Evolutionary conservation across 2,888 invertebrate genomes (phyloP).

Genomic region (Carterocephalus palaemon): DNA sequence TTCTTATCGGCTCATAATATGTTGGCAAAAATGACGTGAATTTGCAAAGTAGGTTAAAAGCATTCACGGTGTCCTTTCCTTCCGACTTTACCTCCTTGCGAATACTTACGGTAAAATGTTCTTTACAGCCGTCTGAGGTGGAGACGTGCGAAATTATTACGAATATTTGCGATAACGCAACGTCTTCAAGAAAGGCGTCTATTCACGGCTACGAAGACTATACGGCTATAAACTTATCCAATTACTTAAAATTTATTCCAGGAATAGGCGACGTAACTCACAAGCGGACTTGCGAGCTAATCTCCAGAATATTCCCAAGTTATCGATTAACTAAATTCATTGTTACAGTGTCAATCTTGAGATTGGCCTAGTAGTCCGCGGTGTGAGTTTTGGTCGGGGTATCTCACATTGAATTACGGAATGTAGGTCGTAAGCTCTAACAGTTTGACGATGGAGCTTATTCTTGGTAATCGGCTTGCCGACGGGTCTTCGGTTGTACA

Average conservation of each 20-base stretch:
- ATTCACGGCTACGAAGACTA: slow-evolving; percentile 10
- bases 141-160: slow-evolving; percentile 53
- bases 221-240: slow-evolving; percentile 22
- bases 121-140: slow-evolving; percentile 43
- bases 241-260: slow-evolving; percentile 21
- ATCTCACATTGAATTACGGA: slow-evolving; percentile 36
- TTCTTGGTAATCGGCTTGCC: slow-evolving; percentile 48
- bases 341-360: slow-evolving; percentile 34
- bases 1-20: slow-evolving; percentile 11
- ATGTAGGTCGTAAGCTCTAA: slow-evolving; percentile 33
- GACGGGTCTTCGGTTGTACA: slow-evolving; percentile 50
- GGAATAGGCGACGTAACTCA: slow-evolving; percentile 8
- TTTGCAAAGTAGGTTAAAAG: slow-evolving; percentile 24
- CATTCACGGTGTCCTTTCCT: slow-evolving; percentile 34
- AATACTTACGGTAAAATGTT: slow-evolving; percentile 39
- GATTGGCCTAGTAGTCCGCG: slow-evolving; percentile 48
- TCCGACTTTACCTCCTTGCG: slow-evolving; percentile 41
- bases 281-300: slow-evolving; percentile 1
- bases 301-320: slow-evolving; percentile 3
- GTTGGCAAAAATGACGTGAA: slow-evolving; percentile 15
- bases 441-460: slow-evolving; percentile 41
- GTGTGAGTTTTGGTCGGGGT: slow-evolving; percentile 55
- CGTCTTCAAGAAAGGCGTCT: slow-evolving; percentile 33
- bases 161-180: slow-evolving; percentile 55
- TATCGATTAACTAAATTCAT: slow-evolving; percentile 16